phyloP scores from a whole-genome alignment of 2,888 invertebrate genomes.

The Balanococcus diminutus region DNA sequence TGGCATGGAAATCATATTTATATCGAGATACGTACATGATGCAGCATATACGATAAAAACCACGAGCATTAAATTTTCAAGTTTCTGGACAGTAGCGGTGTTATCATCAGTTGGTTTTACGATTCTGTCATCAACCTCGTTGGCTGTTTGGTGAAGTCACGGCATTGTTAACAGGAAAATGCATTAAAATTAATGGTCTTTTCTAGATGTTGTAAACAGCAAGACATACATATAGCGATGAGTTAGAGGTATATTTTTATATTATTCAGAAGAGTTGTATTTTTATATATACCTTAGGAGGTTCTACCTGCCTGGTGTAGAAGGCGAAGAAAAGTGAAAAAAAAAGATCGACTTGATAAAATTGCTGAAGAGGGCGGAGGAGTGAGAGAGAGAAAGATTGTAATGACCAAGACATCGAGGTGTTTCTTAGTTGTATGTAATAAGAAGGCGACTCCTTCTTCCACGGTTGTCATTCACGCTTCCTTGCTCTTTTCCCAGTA shows the following conservation, averaged over 20 bases:
- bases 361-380: not conserved
- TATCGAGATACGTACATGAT: not conserved
- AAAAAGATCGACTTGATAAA: not conserved
- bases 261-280: not conserved
- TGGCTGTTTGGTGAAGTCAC: not conserved
- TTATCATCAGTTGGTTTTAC: constrained; percentile 37
- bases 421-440: constrained; percentile 20
- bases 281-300: not conserved
- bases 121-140: constrained; percentile 52
- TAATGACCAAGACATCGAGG: constrained; percentile 46
- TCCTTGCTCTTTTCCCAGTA: constrained; percentile 56
- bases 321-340: constrained; percentile 28
- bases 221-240: constrained; percentile 9
- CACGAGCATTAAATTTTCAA: not conserved
- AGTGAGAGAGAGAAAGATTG: not conserved
- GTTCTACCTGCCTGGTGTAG: not conserved
- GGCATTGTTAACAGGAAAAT: constrained; percentile 48
- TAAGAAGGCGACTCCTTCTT: constrained; percentile 56
- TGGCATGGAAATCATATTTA: not conserved
- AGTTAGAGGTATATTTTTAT: constrained; percentile 21
- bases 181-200: constrained; percentile 54
- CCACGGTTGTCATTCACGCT: constrained; percentile 56
- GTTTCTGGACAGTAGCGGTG: not conserved
- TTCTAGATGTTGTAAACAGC: constrained; percentile 33
- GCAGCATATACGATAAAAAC: not conserved